Evolutionary conservation across 2,113 vertebrate genomes (phyloP).

Genomic region (Myxocyprinus asiaticus): DNA sequence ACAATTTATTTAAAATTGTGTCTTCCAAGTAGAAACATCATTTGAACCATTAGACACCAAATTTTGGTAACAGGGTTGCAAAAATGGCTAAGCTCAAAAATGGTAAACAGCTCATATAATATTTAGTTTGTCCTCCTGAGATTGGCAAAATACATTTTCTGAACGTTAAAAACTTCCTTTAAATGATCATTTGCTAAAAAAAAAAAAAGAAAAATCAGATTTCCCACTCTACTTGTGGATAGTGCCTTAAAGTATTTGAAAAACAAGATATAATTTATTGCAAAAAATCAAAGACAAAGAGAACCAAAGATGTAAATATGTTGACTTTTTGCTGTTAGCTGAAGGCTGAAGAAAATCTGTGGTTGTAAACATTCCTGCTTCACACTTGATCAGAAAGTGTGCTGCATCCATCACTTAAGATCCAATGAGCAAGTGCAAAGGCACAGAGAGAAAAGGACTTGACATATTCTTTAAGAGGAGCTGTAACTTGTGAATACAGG

Average conservation of each 20-base stretch:
- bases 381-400: slow-evolving; percentile 2
- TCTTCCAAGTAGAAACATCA: too few species aligned
- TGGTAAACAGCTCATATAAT: too few species aligned
- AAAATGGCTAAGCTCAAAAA: too few species aligned
- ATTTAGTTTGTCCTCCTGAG: too few species aligned
- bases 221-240: too few species aligned
- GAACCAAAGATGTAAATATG: not conserved
- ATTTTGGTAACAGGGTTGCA: too few species aligned
- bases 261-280: not conserved
- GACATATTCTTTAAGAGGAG: slow-evolving; percentile 5
- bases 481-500: slow-evolving; percentile 12
- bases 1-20: too few species aligned
- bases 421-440: slow-evolving; percentile 20
- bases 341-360: slow-evolving; percentile 28
- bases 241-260: not conserved
- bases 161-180: too few species aligned
- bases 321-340: not conserved
- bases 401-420: not conserved
- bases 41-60: too few species aligned
- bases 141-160: too few species aligned
- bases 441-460: not conserved
- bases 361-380: slow-evolving; percentile 20
- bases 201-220: too few species aligned
- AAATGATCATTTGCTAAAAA: too few species aligned
- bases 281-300: slow-evolving; percentile 24